Conservation (phyloP, 1,140 invertebrate species). For the Dinothrombium tinctorium region DNA sequence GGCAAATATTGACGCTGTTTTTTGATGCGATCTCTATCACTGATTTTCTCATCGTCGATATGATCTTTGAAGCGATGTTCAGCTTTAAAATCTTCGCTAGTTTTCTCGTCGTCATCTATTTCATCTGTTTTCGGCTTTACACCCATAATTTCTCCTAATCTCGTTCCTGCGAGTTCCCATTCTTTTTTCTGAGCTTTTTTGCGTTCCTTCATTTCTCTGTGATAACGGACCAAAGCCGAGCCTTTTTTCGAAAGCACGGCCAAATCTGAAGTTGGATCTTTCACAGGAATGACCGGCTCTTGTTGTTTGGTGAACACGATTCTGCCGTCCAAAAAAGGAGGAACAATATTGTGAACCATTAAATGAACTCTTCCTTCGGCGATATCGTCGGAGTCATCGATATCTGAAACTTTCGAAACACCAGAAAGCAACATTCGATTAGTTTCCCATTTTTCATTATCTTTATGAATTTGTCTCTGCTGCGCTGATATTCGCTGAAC, state of each 20-base stretch:
- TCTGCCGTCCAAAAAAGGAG: constrained; percentile 91
- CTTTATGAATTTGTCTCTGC: constrained; percentile 76
- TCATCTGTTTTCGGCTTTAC: constrained; percentile 53
- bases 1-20: constrained; percentile 81
- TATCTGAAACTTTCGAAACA: constrained; percentile 68
- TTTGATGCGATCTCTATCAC: constrained; percentile 43
- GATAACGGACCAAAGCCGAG: constrained; percentile 59
- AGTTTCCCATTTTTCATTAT: constrained; percentile 95
- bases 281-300: constrained; percentile 74
- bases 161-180: constrained; percentile 92
- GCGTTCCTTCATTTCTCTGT: constrained; percentile 85
- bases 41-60: constrained; percentile 35
- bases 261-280: constrained; percentile 93
- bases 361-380: constrained; percentile 84
- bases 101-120: constrained; percentile 32
- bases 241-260: constrained; percentile 84
- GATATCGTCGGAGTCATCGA: constrained; percentile 72
- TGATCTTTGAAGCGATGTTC: constrained; percentile 93
- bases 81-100: constrained; percentile 52
- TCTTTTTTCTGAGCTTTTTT: constrained; percentile 92
- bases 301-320: constrained; percentile 99
- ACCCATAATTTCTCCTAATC: constrained; percentile 91
- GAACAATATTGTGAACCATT: constrained; percentile 92
- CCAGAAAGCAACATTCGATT: constrained; percentile 93
- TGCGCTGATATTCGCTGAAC: constrained; percentile 68